A percentile compares a stretch with the other conserved stretches of the same genome.
These are phyloP conservation scores for Agrotis puta DNA, from an alignment of 2,888 invertebrate species.

Conservation along the genomic window DNA sequence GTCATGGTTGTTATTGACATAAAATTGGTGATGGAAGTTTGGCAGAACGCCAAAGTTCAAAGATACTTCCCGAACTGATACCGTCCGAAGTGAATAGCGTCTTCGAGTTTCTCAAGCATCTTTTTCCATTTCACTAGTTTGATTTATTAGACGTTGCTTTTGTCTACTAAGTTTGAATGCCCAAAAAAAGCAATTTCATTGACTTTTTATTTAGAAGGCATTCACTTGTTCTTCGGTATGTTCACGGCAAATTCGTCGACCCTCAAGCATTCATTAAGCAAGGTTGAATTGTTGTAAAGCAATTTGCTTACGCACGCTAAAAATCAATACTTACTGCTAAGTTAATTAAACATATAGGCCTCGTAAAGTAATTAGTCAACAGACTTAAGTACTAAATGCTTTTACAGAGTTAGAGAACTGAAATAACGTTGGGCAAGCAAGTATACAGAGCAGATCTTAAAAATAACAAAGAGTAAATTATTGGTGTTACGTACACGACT, in stretches of 20 bases:
- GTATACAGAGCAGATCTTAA: constrained; percentile 9
- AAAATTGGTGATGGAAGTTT: constrained; percentile 57
- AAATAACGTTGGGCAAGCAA: background rate
- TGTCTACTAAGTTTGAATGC: background rate
- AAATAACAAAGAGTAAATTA: constrained; percentile 18
- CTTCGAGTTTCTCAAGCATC: constrained; percentile 26
- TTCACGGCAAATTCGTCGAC: constrained; percentile 51
- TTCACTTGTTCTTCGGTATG: constrained; percentile 53
- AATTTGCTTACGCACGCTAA: constrained; percentile 51
- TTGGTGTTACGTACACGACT: constrained; percentile 15
- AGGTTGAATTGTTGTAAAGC: constrained; percentile 58
- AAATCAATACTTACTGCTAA: constrained; percentile 63
- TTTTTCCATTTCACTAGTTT: background rate
- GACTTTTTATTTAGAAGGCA: constrained; percentile 50
- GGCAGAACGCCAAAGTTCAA: constrained; percentile 56
- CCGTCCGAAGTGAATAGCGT: constrained; percentile 22
- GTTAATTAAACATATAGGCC: constrained; percentile 52
- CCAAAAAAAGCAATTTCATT: constrained; percentile 31
- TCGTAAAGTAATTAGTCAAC: constrained; percentile 37
- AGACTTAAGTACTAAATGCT: constrained; percentile 3
- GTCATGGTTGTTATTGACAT: constrained; percentile 53
- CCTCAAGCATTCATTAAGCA: constrained; percentile 49
- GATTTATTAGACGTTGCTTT: constrained; percentile 1
- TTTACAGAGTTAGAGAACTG: background rate
- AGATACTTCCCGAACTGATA: constrained; percentile 52